These are phyloP conservation scores for Troilus luridus DNA, from an alignment of 2,888 invertebrate genomes.

Conservation along the genomic window DNA sequence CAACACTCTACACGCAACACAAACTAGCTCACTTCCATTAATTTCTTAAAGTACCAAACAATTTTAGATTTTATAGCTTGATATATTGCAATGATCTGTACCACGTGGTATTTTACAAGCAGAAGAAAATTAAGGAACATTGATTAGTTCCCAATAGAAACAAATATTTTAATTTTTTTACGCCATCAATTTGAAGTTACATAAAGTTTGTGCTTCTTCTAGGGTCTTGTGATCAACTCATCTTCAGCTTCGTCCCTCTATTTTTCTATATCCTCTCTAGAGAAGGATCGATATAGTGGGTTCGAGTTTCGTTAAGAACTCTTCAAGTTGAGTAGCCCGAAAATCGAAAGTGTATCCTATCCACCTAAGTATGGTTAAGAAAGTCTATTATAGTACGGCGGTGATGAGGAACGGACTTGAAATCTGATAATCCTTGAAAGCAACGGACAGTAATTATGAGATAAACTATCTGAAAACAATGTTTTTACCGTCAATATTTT, in stretches of 20 bases:
- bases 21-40: no score
- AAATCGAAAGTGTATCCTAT: not conserved
- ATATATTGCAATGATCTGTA: no score
- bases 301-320: slow-evolving; percentile 12
- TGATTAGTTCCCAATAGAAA: not conserved
- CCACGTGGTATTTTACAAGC: no score
- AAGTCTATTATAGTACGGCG: not conserved
- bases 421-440: not conserved
- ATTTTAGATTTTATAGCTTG: no score
- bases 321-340: not conserved
- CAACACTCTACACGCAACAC: no score
- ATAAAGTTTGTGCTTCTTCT: not conserved
- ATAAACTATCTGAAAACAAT: no score
- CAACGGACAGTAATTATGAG: not conserved
- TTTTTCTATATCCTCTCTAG: slow-evolving; percentile 13
- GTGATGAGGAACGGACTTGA: not conserved
- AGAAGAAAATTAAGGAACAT: not conserved
- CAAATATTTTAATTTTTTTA: not conserved
- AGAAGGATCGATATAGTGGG: not conserved
- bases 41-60: no score
- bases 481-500: no score
- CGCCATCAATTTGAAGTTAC: not conserved
- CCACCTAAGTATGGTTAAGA: not conserved
- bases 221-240: not conserved
- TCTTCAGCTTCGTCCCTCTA: not conserved